Base-by-base conservation (phyloP, 2,888 invertebrate genomes). In the Cabera pusaria region DNA sequence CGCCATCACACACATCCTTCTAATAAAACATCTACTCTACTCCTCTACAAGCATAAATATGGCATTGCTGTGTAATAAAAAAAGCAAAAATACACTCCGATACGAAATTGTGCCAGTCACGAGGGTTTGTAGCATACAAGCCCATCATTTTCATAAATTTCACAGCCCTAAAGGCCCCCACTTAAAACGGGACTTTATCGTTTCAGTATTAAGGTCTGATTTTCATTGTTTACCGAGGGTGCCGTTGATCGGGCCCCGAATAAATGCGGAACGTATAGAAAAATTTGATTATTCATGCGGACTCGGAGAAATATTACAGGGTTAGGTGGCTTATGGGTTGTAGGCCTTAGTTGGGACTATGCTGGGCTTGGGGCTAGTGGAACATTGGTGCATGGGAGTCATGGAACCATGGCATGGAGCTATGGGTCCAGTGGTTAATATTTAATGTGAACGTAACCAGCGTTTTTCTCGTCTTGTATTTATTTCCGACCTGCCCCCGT, bases 241-340 rank as follows among this genome's bases (percentile, higher is more conserved):
- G 51, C 49, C 47, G 47, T 51, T 57, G 27, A 35, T 54, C 17
- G 39, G 37, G 16, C 35, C 63, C 67, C 62, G 71, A 76, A 78
- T 78, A 80, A 83, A 83, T 73, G 75, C 77, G 80, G 81, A 78
- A 78, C 80, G 83, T 81, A 82, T 81, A 84, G 79, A 83, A 83
- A 86, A 86, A 86, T 86, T 81, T 85, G 87, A 83, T 83, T 85
- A 88, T 83, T 87, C 87, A 88, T 84, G 85, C 72, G 75, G 77
- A 81, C 72, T 84, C 72, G 70, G 78, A 73, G 73, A 78, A 83
- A 83, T 81, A 82, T 76, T 81, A 83, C 78, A 71, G 70, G n/a
- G n/a, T n/a, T n/a, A n/a, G n/a, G 70, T 68, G 61, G 64, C 67
- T 42, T 74, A 73, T 72, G 77, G 74, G 72, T 68, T 71, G 69